A percentile compares a stretch with the other conserved stretches of the same genome.
Evolutionary conservation across 1,140 invertebrate genomes (phyloP).

Genomic region (honey bee (Apis mellifera)): Amel_HAv3.1 CM009931.2:22610001-22610500

Average conservation of each 20-base stretch:
- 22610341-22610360: not conserved
- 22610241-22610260: constrained; percentile 75
- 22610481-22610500: constrained; percentile 96
- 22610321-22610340: constrained; percentile 29
- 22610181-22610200: constrained; percentile 64
- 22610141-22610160: constrained; percentile 65
- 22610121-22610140: constrained; percentile 64
- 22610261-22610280: constrained; percentile 71
- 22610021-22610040: constrained; percentile 56
- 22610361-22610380: constrained; percentile 37
- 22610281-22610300: constrained; percentile 69
- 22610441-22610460: constrained; percentile 51
- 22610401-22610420: constrained; percentile 29
- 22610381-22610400: constrained; percentile 12
- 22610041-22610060: constrained; percentile 57
- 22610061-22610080: constrained; percentile 66
- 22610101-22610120: constrained; percentile 62
- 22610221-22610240: constrained; percentile 68
- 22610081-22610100: constrained; percentile 68
- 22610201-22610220: constrained; percentile 66
- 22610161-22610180: constrained; percentile 67
- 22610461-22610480: constrained; percentile 91
- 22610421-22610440: constrained; percentile 12
- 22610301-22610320: constrained; percentile 53
- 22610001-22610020: constrained; percentile 55